Evolutionary conservation across 2,888 invertebrate species (phyloP), one percentile per base, ranked within the genome.

Genomic region (Tachina grossa): DNA sequence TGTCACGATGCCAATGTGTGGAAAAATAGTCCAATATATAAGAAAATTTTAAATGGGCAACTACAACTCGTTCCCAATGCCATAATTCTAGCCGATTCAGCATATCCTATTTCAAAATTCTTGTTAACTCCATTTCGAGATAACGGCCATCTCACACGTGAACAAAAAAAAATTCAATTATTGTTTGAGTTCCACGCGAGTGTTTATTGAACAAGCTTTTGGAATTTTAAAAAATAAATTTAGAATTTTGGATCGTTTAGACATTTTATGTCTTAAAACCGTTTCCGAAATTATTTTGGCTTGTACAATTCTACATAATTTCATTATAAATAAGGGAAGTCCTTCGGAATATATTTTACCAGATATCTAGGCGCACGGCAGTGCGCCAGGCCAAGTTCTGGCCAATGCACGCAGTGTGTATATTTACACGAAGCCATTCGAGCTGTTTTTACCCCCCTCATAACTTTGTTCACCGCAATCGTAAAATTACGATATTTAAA

Each of bases 41-140:
- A n/a, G n/a, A n/a, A n/a, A n/a, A n/a, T n/a, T n/a, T n/a, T n/a
- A n/a, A n/a, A n/a, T n/a, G n/a, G n/a, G 59, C 72, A 72, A 72
- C 61, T 61, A 61, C 49, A 61, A 61, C 74, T 74, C 74, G 61
- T 74, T 74, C 61, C 61, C 74, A 74, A 53, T 45, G 53, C 63
- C 10, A 22, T 72, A 55, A 31, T 75, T 45, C 57, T 80, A 31
- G 71, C 55, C 5, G 76, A 84, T 43, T 84, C 71, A 11, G 80
- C 76, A n/a, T 84, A 84, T 72, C 71, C 81, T 9, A 59, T 85
- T 16, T 77, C 85, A 55, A 82, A 68, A 68, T 82, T 63, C 66
- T 22, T 82, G 47, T 61, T 85, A n/a, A 69, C 55, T n/a, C 82
- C 81, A 51, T 85, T 55, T 77, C 61, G 72, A 19, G 77, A n/a